A percentile compares a stretch with the other conserved stretches of the same genome.
These are phyloP conservation scores for Heteropelma amictum DNA, from an alignment of 2,888 invertebrate genomes.

Conservation along the genomic window DNA sequence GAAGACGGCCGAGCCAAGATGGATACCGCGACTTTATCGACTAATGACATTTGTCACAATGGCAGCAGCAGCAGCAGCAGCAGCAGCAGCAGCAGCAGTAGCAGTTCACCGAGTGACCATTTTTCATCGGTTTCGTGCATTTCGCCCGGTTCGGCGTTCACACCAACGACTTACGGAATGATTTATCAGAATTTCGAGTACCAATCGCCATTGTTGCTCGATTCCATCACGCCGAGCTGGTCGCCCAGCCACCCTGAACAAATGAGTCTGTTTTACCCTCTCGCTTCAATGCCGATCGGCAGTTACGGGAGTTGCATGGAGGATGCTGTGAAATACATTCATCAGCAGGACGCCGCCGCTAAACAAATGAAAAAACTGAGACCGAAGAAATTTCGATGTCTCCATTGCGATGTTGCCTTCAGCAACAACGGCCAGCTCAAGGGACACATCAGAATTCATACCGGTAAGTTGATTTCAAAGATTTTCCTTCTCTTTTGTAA, in stretches of 20 bases:
- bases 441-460: slow-evolving; percentile 94
- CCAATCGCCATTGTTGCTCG: neutral
- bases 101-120: slow-evolving; percentile 26
- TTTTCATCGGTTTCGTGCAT: neutral
- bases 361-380: slow-evolving; percentile 83
- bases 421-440: slow-evolving; percentile 96
- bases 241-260: slow-evolving; percentile 10
- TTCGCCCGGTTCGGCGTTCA: slow-evolving; percentile 38
- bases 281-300: slow-evolving; percentile 14
- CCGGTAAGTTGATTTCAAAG: slow-evolving; percentile 80
- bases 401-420: slow-evolving; percentile 93
- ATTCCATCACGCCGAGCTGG: slow-evolving; percentile 29
- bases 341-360: slow-evolving; percentile 67
- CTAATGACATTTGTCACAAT: too few relatives aligned
- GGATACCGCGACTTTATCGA: too few relatives aligned
- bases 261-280: slow-evolving; percentile 17
- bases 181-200: slow-evolving; percentile 41
- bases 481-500: neutral
- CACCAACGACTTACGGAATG: slow-evolving; percentile 37
- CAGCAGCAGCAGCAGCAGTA: slow-evolving; percentile 9
- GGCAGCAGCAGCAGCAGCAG: slow-evolving; percentile 14
- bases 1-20: neutral
- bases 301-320: slow-evolving; percentile 57
- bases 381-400: slow-evolving; percentile 95
- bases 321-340: slow-evolving; percentile 67